These are phyloP conservation scores for Hyperopisus bebe DNA, from an alignment of 2,113 vertebrate species.

Conservation along the genomic window DNA sequence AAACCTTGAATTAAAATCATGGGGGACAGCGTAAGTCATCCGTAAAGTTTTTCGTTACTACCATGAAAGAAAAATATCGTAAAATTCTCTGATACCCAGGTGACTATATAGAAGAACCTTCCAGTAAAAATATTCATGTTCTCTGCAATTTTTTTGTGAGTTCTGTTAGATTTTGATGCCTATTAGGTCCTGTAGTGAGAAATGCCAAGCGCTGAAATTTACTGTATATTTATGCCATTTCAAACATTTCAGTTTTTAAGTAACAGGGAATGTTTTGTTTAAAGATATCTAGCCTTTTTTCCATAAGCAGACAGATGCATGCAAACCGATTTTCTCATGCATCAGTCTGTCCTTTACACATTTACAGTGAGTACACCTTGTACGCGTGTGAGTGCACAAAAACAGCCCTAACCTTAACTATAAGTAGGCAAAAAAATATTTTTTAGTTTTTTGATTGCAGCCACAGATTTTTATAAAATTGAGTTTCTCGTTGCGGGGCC, in stretches of 20 bases:
- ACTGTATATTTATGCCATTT: not conserved
- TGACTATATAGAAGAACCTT: not conserved
- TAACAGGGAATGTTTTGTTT: not conserved
- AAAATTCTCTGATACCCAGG: not conserved
- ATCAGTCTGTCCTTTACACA: not conserved
- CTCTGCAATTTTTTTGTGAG: not conserved
- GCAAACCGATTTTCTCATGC: not conserved
- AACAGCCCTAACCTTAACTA: not conserved
- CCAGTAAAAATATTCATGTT: not conserved
- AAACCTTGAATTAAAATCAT: slow-evolving; percentile 7
- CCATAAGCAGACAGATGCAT: not conserved
- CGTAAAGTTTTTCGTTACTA: not conserved
- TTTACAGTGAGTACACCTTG: not conserved
- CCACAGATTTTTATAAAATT: not conserved
- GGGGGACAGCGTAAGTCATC: not conserved
- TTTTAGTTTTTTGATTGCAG: not conserved
- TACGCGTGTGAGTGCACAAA: not conserved
- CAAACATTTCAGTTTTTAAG: not conserved
- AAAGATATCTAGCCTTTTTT: not conserved
- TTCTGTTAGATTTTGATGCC: not conserved
- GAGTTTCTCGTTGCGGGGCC: not conserved
- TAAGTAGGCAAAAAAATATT: not conserved
- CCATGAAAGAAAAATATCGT: not conserved
- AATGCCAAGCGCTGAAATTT: not conserved
- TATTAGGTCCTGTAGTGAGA: not conserved